Evolutionary conservation across 2,888 invertebrate genomes (phyloP), one percentile per base, ranked within the genome.

Genomic region (Ferrisia virgata): DNA sequence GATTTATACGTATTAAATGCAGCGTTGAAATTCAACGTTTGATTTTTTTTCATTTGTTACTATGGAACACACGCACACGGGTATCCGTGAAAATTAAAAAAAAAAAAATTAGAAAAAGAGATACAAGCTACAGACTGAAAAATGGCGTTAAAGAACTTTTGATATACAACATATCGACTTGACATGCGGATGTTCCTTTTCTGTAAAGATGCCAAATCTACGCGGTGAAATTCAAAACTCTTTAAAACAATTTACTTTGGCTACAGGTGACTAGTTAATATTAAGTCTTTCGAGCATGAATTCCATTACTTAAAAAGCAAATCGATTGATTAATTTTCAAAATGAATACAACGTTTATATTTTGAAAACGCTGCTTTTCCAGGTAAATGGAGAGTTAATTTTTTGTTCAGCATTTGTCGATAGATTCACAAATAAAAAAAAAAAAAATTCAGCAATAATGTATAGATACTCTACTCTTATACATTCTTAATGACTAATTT

Each of bases 151-250:
- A 33, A 36, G 18, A 72, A 72, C 33, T 72, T 72, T 72, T 72
- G 33, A 72, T 72, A 72, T 72, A 33, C 15, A 72, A 72, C 72
- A 72, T 36, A 31, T 72, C 72, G n/a, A 72, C 72, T 72, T 72
- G 72, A 72, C 72, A 33, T 72, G 72, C 72, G 33, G 72, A 72
- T 33, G 72, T 33, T 33, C 72, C 72, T 8, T 25, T 36, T 72
- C 72, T 33, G 72, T 18, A 33, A 72, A 72, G 72, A n/a, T 72
- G 72, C 33, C 72, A 72, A 72, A 72, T 72, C 33, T 72, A 72
- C 33, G 33, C 2, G n/a, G 8, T 36, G 72, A 72, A 72, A 72
- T 72, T 72, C n/a, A 72, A 72, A 72, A 33, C 72, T 28, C n/a
- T 72, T 64, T 25, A 72, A 72, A 72, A 33, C 72, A 72, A 4